Conservation (phyloP, 2,113 vertebrate species). For the Cephalopholis sonnerati region DNA sequence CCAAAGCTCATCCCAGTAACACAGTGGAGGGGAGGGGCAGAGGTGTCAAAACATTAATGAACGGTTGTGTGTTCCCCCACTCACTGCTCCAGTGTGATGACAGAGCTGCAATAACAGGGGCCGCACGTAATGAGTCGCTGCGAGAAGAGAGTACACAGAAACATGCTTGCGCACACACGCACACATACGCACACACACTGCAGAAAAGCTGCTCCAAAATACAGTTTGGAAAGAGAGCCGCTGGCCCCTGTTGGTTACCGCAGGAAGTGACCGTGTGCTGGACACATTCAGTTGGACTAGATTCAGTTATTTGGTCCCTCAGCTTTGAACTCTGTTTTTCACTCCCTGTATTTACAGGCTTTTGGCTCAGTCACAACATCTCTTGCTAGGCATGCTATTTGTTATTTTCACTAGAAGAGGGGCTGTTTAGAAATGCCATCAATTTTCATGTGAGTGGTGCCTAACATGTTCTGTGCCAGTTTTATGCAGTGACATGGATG, state of each 20-base stretch:
- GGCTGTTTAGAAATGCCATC: background rate
- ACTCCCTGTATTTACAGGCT: background rate
- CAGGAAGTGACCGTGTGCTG: conserved; percentile 16
- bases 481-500: background rate
- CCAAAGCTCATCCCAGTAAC: conserved; percentile 48
- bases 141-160: conserved; percentile 10
- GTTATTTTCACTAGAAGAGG: background rate
- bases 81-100: conserved; percentile 32
- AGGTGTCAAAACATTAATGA: conserved; percentile 65
- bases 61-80: conserved; percentile 39
- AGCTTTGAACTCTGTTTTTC: conserved; percentile 8
- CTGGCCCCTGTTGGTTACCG: conserved; percentile 45
- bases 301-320: background rate
- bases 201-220: conserved; percentile 17
- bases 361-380: background rate
- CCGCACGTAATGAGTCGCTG: conserved; percentile 45
- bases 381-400: background rate
- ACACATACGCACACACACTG: background rate
- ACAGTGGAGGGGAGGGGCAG: conserved; percentile 25
- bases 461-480: background rate
- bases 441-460: background rate
- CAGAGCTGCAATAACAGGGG: conserved; percentile 40
- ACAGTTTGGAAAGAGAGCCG: background rate
- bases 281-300: conserved; percentile 9
- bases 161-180: background rate